phyloP scores from a whole-genome alignment of 2,113 vertebrate genomes.

The Montifringilla adamsi region DNA sequence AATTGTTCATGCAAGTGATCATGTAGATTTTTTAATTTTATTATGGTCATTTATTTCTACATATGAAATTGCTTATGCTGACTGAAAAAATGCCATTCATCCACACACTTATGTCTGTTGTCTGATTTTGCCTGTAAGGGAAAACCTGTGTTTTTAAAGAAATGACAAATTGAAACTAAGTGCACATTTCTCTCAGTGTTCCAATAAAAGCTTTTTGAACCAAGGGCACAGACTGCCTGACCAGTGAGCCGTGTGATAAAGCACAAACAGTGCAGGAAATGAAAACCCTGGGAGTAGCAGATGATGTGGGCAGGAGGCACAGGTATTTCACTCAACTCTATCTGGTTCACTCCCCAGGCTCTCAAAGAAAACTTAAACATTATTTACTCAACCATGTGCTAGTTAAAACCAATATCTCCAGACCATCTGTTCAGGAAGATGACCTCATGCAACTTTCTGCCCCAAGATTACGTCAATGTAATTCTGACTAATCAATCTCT shows the following conservation, averaged over 20 bases:
- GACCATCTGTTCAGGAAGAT: slow-evolving; percentile 78
- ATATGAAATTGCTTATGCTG: background rate
- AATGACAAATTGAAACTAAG: slow-evolving; percentile 16
- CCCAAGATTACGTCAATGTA: slow-evolving; percentile 52
- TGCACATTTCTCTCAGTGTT: slow-evolving; percentile 9
- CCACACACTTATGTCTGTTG: background rate
- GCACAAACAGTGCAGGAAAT: slow-evolving; percentile 81
- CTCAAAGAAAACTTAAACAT: slow-evolving; percentile 72
- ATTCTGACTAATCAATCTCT: slow-evolving; percentile 52
- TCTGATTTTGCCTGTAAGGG: background rate
- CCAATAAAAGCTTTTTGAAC: slow-evolving; percentile 44
- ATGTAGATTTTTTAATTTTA: background rate
- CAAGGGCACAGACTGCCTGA: slow-evolving; percentile 72
- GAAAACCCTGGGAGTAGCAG: slow-evolving; percentile 79
- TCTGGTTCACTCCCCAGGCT: slow-evolving; percentile 77
- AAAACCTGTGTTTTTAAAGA: background rate
- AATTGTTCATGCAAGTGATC: background rate
- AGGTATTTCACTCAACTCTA: slow-evolving; percentile 63
- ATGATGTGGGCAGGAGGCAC: slow-evolving; percentile 74
- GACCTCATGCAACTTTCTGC: slow-evolving; percentile 66
- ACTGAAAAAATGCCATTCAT: background rate
- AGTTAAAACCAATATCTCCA: slow-evolving; percentile 73
- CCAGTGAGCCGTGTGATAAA: slow-evolving; percentile 76
- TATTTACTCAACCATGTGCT: slow-evolving; percentile 76
- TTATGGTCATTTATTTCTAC: background rate